Base-by-base conservation (phyloP, 2,888 invertebrate genomes). In the Chorisops tibialis region DNA sequence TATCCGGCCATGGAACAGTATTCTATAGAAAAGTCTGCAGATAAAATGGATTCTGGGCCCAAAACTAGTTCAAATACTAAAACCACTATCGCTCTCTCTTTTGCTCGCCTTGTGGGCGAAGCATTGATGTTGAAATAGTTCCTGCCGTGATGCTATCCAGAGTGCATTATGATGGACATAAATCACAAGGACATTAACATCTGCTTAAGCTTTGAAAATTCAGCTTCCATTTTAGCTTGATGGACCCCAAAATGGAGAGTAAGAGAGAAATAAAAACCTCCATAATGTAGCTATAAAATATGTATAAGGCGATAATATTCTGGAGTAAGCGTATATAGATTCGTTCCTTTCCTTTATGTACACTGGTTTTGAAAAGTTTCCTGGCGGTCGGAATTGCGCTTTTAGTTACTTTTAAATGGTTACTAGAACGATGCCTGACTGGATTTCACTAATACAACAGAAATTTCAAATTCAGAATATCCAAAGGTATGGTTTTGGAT, bases 111-210 rank as follows among this genome's bases (percentile, higher is more conserved):
- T 11, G 30, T 56, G 30, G 30, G 43, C 30, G 24, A 43, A 56
- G 14, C 18, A 45, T 45, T 30, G 14, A 43, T 30, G 30, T 19
- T 43, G 16, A 21, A 56, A 30, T 56, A 43, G 56, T 43, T 45
- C 45, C 45, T 56, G 56, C 21, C 43, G 56, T 35, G 45, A 56
- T 43, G 56, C 45, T 30, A 30, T 30, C 30, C 30, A 43, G 45
- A 56, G 56, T 56, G 56, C 56, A 56, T 56, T 56, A 56, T 56
- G 56, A 56, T 56, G 56, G 56, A 45, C 68, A 73, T 73, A 74
- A 73, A 73, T 73, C 74, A 73, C 70, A 16, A 69, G 70, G 69
- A 69, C 70, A 74, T 74, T 73, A 74, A 72, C 73, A 74, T 73
- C 73, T 73, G 74, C 71, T 73, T 69, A 69, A 70, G 68, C 69